Base-by-base conservation (phyloP, 2,888 invertebrate species). In the Osmoderma eremita region DNA sequence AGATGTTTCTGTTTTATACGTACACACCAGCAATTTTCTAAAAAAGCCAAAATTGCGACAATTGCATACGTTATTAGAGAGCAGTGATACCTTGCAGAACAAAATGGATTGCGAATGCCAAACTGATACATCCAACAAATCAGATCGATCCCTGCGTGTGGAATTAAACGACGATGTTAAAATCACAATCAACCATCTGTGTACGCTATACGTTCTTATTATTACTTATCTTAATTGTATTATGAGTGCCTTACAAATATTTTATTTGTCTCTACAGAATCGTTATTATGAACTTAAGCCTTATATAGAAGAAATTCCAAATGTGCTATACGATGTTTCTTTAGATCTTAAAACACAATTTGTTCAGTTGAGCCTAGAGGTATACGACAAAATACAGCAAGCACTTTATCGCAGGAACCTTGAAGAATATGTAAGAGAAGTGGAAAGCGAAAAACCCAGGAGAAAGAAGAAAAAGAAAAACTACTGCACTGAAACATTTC, bases 381-480 rank as follows among this genome's bases (percentile, higher is more conserved):
- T 10, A 30, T 30, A 6, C 30, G 30, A 30, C 30, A 30, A 30
- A 30, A 30, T 30, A 30, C 30, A 8, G 10, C 3, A 30, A 30
- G 6, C 30, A 4, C 10, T 30, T 30, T 30, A 6, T 30, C 30
- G 1, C 5, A 30, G 10, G 10, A 30, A 6, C 30, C 8, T 6
- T 3, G 30, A 30, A 8, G 1, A 2, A 10, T 42, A 8, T 4
- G n/a, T 36, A 38, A 24, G 36, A 15, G n/a, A 17, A n/a, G 10
- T 54, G 8, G 1, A 15, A 39, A 20, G 18, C n/a, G 18, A 18
- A 18, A 48, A 62, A 36, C 20, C 13, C 18, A 50, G 48, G 8
- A 50, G 24, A 50, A 62, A 30, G 42, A 63, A 51, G 39, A 63
- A 63, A 53, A 15, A 15, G 17, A 63, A 53, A 53, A 5, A 3